phyloP scores from a whole-genome alignment of 1,140 invertebrate genomes.

The Penaeus indicus region DNA sequence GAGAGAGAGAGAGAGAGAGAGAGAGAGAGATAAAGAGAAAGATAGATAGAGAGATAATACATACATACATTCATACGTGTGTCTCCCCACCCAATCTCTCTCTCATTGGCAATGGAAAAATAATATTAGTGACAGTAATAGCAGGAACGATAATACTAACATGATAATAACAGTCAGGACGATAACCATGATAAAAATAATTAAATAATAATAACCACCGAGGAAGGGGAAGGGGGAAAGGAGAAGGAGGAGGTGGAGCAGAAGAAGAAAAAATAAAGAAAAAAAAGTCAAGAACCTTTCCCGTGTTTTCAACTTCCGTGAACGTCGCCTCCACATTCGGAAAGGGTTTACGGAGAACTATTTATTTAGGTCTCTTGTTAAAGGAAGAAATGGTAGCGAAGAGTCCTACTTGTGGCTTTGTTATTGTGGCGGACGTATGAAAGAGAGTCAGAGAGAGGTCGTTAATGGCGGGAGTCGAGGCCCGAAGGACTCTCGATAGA shows the following conservation, averaged over 20 bases:
- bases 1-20: constrained; percentile 37
- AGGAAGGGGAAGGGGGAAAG: neutral
- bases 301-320: neutral
- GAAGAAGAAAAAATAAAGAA: neutral
- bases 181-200: too few relatives aligned
- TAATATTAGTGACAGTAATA: too few relatives aligned
- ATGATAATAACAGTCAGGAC: too few relatives aligned
- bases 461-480: neutral
- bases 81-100: neutral
- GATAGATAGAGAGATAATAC: neutral
- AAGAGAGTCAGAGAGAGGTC: too few relatives aligned
- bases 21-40: constrained; percentile 32
- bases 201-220: neutral
- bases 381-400: too few relatives aligned
- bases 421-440: too few relatives aligned
- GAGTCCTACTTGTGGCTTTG: too few relatives aligned
- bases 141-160: too few relatives aligned
- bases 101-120: too few relatives aligned
- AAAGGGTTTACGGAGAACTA: neutral
- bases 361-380: too few relatives aligned
- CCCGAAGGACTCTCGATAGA: neutral
- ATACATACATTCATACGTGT: constrained; percentile 7
- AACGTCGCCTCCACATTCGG: neutral
- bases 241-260: neutral
- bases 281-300: too few relatives aligned